Conservation (phyloP, 2,113 vertebrate species). For the Colinus virginianus region DNA sequence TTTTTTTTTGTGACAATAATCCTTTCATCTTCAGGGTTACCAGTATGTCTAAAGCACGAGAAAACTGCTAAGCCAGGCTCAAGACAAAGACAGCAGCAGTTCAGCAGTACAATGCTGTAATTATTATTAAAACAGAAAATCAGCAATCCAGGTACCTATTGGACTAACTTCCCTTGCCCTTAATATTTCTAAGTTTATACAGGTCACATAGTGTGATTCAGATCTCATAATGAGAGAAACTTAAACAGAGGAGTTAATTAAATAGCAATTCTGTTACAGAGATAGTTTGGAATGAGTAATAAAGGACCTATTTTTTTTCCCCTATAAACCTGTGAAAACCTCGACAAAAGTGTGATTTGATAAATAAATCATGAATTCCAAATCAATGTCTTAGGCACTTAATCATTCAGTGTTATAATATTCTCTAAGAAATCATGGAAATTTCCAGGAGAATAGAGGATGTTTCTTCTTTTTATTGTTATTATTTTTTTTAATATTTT, state of each 20-base stretch:
- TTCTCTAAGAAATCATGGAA: conserved; percentile 43
- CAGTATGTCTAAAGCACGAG: not conserved
- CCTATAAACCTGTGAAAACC: conserved; percentile 2
- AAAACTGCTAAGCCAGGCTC: not conserved
- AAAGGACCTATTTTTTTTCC: conserved; percentile 42
- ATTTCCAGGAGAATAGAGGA: conserved; percentile 23
- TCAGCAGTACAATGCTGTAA: not conserved
- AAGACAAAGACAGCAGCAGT: not conserved
- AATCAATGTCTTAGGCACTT: not conserved
- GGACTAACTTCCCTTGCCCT: not conserved
- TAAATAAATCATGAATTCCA: conserved; percentile 25
- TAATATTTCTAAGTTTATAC: conserved; percentile 37
- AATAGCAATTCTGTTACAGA: conserved; percentile 33
- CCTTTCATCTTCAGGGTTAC: not conserved
- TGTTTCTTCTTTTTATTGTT: not conserved
- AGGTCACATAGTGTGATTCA: conserved; percentile 47
- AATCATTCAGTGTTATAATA: not conserved
- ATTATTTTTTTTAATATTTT: not conserved
- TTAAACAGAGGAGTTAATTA: conserved; percentile 52
- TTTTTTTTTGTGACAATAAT: not conserved
- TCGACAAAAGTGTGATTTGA: conserved; percentile 35
- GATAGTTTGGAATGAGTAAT: conserved; percentile 59
- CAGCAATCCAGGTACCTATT: not conserved
- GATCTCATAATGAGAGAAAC: conserved; percentile 51
- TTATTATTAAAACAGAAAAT: not conserved